Evolutionary conservation across 2,888 invertebrate species (phyloP).

Genomic region (Orthosia incerta): DNA sequence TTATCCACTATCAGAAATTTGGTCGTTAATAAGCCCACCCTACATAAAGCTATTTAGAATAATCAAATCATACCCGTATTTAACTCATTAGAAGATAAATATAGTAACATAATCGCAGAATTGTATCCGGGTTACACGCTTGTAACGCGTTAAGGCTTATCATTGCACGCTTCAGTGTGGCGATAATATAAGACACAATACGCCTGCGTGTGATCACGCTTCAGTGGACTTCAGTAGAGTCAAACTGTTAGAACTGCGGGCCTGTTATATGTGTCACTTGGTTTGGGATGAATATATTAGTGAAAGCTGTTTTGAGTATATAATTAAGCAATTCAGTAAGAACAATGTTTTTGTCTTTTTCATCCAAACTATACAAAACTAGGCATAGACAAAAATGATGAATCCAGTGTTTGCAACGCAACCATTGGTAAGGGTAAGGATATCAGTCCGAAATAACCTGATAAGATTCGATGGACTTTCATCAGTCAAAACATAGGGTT

Average conservation of each 20-base stretch:
- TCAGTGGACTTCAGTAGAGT: conserved; percentile 38
- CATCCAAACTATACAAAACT: too few species aligned
- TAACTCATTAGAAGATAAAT: conserved; percentile 19
- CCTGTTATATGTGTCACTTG: conserved; percentile 10
- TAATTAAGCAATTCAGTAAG: neutral
- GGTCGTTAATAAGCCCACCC: neutral
- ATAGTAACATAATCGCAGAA: conserved; percentile 28
- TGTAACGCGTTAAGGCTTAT: conserved; percentile 49
- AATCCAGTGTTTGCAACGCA: too few species aligned
- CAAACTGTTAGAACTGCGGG: conserved; percentile 25
- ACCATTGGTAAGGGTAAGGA: neutral
- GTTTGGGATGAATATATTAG: conserved; percentile 5
- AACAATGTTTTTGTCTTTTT: too few species aligned
- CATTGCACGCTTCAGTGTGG: conserved; percentile 53
- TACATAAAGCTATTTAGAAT: conserved; percentile 5
- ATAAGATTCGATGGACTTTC: neutral
- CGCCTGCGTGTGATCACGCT: conserved; percentile 34
- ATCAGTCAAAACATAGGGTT: neutral
- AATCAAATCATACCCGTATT: conserved; percentile 28
- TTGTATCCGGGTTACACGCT: conserved; percentile 30
- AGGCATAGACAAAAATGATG: neutral
- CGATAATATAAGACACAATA: conserved; percentile 53
- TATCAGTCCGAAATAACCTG: neutral
- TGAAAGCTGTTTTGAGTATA: conserved; percentile 1
- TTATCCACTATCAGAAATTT: neutral